Evolutionary conservation across 2,888 invertebrate genomes (phyloP).

Genomic region (Chaitophorus viminalis): DNA sequence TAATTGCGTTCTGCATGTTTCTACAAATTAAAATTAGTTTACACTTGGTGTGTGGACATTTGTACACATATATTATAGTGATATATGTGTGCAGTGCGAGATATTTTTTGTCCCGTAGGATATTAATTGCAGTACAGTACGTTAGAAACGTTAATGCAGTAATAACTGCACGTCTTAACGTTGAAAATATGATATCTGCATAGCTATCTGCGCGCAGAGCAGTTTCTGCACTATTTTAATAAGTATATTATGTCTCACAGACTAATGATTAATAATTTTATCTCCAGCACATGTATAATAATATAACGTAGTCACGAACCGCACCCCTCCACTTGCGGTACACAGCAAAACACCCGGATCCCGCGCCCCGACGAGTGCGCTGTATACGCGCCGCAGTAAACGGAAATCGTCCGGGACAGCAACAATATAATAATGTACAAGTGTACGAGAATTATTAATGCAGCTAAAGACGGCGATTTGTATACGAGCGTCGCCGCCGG

Average conservation of each 20-base stretch:
- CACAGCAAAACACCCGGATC: not conserved
- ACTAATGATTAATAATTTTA: too few relatives aligned
- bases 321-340: not conserved
- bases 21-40: not conserved
- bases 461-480: not conserved
- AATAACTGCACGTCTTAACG: not conserved
- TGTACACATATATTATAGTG: not conserved
- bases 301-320: not conserved
- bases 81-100: too few relatives aligned
- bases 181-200: constrained; percentile 20
- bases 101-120: not conserved
- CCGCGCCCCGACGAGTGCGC: not conserved
- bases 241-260: too few relatives aligned
- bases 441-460: constrained; percentile 18
- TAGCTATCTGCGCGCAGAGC: not conserved
- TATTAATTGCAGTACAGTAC: not conserved
- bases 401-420: not conserved
- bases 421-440: not conserved
- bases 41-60: not conserved
- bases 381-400: not conserved
- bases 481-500: not conserved
- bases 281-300: too few relatives aligned
- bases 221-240: not conserved
- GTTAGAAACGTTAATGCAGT: not conserved
- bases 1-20: not conserved